phyloP scores from a whole-genome alignment of 2,797 vertebrate genomes.

The Liasis olivaceus region DNA sequence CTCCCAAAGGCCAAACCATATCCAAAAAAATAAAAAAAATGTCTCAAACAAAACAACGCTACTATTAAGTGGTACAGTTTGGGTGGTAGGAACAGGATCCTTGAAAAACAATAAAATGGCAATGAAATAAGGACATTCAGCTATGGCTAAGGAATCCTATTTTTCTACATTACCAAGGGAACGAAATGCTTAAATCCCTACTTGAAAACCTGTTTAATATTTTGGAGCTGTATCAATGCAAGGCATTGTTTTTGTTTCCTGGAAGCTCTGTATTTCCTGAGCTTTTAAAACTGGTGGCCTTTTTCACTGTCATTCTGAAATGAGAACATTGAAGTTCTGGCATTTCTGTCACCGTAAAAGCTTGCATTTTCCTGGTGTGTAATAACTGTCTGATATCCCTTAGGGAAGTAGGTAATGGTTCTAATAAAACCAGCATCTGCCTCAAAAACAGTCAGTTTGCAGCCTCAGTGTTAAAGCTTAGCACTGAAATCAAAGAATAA shows the following conservation, averaged over 20 bases:
- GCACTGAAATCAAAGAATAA: constrained; percentile 36
- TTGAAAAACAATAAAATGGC: neutral
- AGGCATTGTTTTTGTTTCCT: constrained; percentile 4
- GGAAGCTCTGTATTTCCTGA: rapidly evolving
- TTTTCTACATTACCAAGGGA: neutral
- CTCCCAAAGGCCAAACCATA: neutral
- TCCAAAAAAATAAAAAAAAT: neutral
- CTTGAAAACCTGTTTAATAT: constrained; percentile 4
- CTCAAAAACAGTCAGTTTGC: neutral
- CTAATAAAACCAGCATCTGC: constrained; percentile 23
- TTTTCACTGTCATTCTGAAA: constrained; percentile 3
- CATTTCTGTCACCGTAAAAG: neutral
- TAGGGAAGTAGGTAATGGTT: neutral
- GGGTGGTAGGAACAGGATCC: neutral
- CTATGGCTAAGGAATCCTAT: neutral
- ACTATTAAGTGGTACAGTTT: neutral
- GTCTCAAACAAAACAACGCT: neutral
- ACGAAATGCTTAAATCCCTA: neutral
- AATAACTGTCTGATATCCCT: constrained; percentile 23
- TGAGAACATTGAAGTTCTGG: constrained; percentile 13
- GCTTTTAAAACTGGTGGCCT: constrained; percentile 26
- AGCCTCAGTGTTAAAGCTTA: rapidly evolving
- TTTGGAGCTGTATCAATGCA: neutral
- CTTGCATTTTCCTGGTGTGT: neutral
- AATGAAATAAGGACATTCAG: neutral